Conservation (phyloP, 1,140 invertebrate genomes). For the Ceratoteleas bidentatus region DNA sequence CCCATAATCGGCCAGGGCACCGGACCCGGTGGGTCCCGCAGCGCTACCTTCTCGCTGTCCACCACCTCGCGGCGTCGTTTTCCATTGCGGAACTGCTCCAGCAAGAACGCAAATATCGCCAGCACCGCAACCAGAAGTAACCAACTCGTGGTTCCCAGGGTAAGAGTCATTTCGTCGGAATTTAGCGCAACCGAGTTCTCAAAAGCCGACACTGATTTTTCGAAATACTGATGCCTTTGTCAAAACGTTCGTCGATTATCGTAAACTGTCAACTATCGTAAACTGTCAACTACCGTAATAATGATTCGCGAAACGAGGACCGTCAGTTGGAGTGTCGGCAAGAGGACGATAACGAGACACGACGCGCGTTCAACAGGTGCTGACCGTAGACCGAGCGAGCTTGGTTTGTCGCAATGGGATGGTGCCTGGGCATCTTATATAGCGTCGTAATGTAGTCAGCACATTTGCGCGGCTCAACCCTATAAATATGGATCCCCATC, state of each 20-base stretch:
- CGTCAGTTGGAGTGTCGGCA: not conserved
- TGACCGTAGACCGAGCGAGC: conserved; percentile 75
- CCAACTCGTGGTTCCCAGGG: conserved; percentile 70
- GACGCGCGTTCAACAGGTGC: conserved; percentile 38
- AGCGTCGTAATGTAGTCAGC: conserved; percentile 79
- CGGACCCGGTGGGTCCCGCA: conserved; percentile 82
- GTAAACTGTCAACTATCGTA: too few relatives aligned
- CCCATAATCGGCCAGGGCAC: conserved; percentile 84
- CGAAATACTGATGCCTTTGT: too few relatives aligned
- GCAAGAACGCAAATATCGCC: conserved; percentile 26
- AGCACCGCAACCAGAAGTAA: conserved; percentile 59
- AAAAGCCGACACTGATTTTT: too few relatives aligned
- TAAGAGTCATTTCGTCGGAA: not conserved
- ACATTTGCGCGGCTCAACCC: conserved; percentile 76
- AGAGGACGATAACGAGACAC: conserved; percentile 2
- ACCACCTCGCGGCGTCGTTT: conserved; percentile 34
- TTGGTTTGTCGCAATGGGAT: conserved; percentile 78
- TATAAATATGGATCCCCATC: conserved; percentile 78
- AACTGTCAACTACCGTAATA: too few relatives aligned
- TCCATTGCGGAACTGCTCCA: conserved; percentile 64
- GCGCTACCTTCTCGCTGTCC: conserved; percentile 23
- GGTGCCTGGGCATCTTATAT: conserved; percentile 78
- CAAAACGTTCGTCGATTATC: too few relatives aligned
- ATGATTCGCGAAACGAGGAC: too few relatives aligned
- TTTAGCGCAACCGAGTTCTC: too few relatives aligned